Base-by-base conservation (phyloP, 2,888 invertebrate species). In the Resseliella maxima region DNA sequence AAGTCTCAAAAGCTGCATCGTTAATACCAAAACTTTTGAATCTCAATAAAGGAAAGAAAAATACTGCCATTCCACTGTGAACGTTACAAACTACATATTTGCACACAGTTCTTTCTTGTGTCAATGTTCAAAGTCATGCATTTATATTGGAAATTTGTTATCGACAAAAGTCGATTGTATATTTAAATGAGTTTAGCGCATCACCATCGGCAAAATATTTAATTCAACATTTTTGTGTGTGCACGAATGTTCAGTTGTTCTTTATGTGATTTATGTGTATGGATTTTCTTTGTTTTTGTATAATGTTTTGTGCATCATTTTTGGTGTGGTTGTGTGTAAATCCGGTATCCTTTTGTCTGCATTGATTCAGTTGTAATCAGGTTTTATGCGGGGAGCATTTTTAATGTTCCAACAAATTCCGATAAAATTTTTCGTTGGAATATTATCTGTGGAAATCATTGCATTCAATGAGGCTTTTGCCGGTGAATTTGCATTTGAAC, bases 191-290 rank as follows among this genome's bases (percentile, higher is more conserved):
- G 1, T 35, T 72, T 3, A 72, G 12, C 31, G 31, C 31, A 15
- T 72, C 59, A 59, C 2, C 59, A 59, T 31, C 15, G 2, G 18
- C 6, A 72, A 31, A 31, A 72, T 72, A 31, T 72, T 72, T 31
- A 31, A 31, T 31, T 72, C 31, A 10, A 31, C 3, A 18, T 15
- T 50, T 50, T 18, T 50, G 50, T 50, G 50, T 41, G n/a, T 72
- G 72, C 15, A 3, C 72, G 72, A 72, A 72, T n/a, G n/a, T n/a
- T 72, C 72, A 72, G 72, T 31, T 72, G 72, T 72, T 72, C 72
- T 72, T 31, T 72, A 15, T 72, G 31, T 72, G 72, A 72, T 72
- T 72, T 72, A 72, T 72, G 35, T 50, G 46, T 27, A 24, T 0
- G 35, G 72, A 72, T 72, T 72, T 35, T 72, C 27, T 72, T 59